Base-by-base conservation (phyloP, 2,888 invertebrate species). In the Nemapogon koenigi region DNA sequence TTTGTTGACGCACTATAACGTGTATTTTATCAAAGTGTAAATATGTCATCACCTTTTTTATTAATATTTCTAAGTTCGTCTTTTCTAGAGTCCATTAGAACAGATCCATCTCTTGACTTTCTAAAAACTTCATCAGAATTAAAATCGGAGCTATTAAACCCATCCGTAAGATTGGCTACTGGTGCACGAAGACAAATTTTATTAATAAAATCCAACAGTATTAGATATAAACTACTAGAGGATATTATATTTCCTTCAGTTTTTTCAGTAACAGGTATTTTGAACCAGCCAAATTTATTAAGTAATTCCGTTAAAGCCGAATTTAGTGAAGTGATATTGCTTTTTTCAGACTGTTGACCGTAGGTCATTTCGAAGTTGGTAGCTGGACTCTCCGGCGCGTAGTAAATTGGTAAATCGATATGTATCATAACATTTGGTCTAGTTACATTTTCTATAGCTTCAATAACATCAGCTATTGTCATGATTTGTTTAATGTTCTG, bases 121-220 rank as follows among this genome's bases (percentile, higher is more conserved):
- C 51, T 52, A 53, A 51, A 53, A 53, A 50, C 49, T 51, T 49
- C 42, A 44, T 36, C 45, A 35, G 49, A 44, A 43, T 53, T 51
- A 53, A 43, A 42, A 43, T 30, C 29, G 10, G 10, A 22, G 22
- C 10, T 22, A 22, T 22, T 10, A 7, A 22, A 22, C 6, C 22
- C n/a, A n/a, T n/a, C 22, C 22, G 22, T 22, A 22, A 22, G 6
- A 22, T 22, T 22, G 4, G 22, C 10, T n/a, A n/a, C n/a, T n/a
- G n/a, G n/a, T n/a, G n/a, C n/a, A n/a, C n/a, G 10, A 22, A 22
- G 22, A 22, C 10, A 22, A 22, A n/a, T n/a, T n/a, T n/a, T n/a
- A n/a, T n/a, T n/a, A n/a, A n/a, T n/a, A n/a, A n/a, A n/a, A n/a
- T n/a, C n/a, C n/a, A n/a, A n/a, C n/a, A n/a, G n/a, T n/a, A n/a